A percentile compares a stretch with the other conserved stretches of the same genome.
phyloP scores from a whole-genome alignment of 2,797 vertebrate genomes.

The Danio choprae region DNA sequence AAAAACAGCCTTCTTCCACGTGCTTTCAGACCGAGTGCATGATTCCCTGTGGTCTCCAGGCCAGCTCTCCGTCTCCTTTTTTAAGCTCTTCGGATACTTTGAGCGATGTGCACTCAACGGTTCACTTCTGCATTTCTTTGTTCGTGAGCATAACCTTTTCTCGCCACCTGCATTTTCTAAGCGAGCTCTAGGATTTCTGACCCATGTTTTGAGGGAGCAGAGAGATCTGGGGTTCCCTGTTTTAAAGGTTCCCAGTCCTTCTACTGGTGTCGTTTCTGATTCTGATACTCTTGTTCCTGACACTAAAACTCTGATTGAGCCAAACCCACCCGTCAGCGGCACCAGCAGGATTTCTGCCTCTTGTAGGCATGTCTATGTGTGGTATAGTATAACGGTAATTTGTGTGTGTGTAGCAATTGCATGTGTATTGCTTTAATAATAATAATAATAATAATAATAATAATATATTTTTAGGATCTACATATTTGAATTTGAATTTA shows the following conservation, averaged over 20 bases:
- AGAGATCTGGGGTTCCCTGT: conserved; percentile 65
- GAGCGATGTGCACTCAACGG: conserved; percentile 51
- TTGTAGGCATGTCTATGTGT: neutral
- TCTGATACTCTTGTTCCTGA: conserved; percentile 18
- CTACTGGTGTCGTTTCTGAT: conserved; percentile 15
- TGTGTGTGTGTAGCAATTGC: conserved; percentile 5
- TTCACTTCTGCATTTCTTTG: conserved; percentile 72
- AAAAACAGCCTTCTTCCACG: conserved; percentile 74
- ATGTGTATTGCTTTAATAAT: neutral
- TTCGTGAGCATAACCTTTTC: conserved; percentile 70
- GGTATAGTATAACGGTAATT: neutral
- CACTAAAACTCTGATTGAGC: conserved; percentile 4
- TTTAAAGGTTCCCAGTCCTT: conserved; percentile 55
- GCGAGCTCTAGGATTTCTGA: conserved; percentile 63
- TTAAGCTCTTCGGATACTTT: conserved; percentile 65
- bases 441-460: too few relatives aligned
- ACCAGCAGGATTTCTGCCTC: neutral
- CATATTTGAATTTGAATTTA: too few relatives aligned
- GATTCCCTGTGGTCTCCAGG: conserved; percentile 66
- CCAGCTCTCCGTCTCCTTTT: conserved; percentile 67
- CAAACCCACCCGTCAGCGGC: neutral
- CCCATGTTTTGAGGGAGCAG: conserved; percentile 65
- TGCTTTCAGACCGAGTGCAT: conserved; percentile 58
- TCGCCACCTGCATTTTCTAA: conserved; percentile 58
- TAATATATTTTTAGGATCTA: neutral